Conservation (phyloP, 2,888 invertebrate genomes). For the Drosophila rellima region DNA sequence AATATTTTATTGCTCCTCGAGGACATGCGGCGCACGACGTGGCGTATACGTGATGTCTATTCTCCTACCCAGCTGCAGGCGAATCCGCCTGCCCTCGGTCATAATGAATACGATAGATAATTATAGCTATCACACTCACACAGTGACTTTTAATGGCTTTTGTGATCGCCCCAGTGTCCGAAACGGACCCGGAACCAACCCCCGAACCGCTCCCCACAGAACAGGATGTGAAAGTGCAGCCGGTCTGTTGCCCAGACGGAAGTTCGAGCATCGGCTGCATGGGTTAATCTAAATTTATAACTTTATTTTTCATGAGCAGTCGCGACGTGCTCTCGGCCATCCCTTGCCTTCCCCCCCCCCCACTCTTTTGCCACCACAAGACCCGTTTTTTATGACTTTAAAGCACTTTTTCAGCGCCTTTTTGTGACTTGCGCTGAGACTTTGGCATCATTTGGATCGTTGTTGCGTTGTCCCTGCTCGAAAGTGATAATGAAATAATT, state of each 20-base stretch:
- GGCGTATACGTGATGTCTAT: constrained; percentile 50
- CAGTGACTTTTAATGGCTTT: constrained; percentile 79
- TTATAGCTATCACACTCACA: constrained; percentile 58
- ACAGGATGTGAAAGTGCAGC: constrained; percentile 20
- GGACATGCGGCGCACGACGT: constrained; percentile 65
- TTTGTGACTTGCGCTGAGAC: constrained; percentile 40
- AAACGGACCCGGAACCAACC: background rate
- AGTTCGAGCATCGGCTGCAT: constrained; percentile 47
- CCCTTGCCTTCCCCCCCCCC: background rate
- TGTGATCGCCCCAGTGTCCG: constrained; percentile 36
- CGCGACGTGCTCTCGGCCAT: constrained; percentile 31
- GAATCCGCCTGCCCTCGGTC: constrained; percentile 41
- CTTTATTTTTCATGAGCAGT: constrained; percentile 65
- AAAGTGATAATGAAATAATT: constrained; percentile 83
- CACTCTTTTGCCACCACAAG: background rate
- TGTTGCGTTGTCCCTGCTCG: constrained; percentile 55
- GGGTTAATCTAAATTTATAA: constrained; percentile 82
- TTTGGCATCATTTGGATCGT: constrained; percentile 6
- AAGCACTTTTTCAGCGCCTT: constrained; percentile 38
- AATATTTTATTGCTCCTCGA: constrained; percentile 82
- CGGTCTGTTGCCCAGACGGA: constrained; percentile 35
- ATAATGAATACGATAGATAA: constrained; percentile 80
- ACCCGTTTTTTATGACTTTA: constrained; percentile 28
- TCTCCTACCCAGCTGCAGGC: background rate
- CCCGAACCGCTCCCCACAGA: background rate